These are phyloP conservation scores for Chorisops tibialis DNA, from an alignment of 2,888 invertebrate genomes.

Conservation along the genomic window DNA sequence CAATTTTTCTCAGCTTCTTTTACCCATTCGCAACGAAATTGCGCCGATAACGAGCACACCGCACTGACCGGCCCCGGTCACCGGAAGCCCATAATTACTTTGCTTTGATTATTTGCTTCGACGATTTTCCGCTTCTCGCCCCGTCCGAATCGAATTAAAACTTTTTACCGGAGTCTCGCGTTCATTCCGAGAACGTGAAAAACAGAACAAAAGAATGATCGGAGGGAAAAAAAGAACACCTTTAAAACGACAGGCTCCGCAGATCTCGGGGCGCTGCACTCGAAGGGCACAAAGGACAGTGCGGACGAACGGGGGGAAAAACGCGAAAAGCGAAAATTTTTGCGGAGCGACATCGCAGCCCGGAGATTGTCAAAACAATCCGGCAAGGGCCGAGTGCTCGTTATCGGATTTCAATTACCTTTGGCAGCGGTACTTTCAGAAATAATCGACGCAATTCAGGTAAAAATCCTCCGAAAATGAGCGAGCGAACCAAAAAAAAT, in stretches of 20 bases:
- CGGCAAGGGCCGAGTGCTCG: too few relatives aligned
- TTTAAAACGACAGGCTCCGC: too few relatives aligned
- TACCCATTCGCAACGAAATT: too few relatives aligned
- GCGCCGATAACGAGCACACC: too few relatives aligned
- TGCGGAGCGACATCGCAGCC: too few relatives aligned
- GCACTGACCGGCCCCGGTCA: neutral
- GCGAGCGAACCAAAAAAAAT: conserved; percentile 10
- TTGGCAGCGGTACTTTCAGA: conserved; percentile 6
- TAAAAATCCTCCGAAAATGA: neutral
- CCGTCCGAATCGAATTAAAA: too few relatives aligned
- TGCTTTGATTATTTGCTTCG: neutral
- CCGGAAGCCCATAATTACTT: conserved; percentile 8
- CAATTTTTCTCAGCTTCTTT: too few relatives aligned
- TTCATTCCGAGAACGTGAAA: too few relatives aligned
- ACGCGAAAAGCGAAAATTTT: neutral
- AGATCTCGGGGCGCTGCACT: neutral
- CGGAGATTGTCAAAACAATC: too few relatives aligned
- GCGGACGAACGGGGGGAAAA: neutral
- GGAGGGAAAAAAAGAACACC: too few relatives aligned
- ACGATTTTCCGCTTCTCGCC: neutral
- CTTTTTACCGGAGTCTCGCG: too few relatives aligned
- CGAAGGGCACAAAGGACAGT: neutral
- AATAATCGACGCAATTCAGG: neutral
- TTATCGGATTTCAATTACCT: conserved; percentile 2
- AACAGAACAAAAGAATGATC: too few relatives aligned